Conservation (phyloP, 2,888 invertebrate genomes). For the Anodontia alba region DNA sequence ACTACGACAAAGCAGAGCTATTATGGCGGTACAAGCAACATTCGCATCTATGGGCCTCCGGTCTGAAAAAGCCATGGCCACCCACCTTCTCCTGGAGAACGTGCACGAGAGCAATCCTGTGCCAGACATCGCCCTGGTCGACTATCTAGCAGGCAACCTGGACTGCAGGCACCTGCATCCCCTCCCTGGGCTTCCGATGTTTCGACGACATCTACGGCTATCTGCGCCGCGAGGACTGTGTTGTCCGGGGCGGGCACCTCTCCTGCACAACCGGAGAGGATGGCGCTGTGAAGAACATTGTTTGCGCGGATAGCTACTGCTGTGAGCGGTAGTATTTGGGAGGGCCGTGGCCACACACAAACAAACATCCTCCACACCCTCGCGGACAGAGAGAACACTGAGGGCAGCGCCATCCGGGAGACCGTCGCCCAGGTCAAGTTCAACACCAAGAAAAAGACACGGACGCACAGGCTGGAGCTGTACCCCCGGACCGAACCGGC, state of each 20-base stretch:
- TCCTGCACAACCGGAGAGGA: slow-evolving; percentile 6
- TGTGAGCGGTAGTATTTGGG: slow-evolving; percentile 4
- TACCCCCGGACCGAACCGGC: neutral
- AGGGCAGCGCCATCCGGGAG: slow-evolving; percentile 8
- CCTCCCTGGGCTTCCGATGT: no score
- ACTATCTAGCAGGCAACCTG: slow-evolving; percentile 15
- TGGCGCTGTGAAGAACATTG: neutral
- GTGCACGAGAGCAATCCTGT: no score
- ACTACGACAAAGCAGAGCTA: no score
- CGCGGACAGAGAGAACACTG: neutral
- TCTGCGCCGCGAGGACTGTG: slow-evolving; percentile 10
- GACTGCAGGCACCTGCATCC: slow-evolving; percentile 14
- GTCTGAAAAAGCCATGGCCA: no score
- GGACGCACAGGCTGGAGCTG: neutral
- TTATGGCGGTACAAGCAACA: no score
- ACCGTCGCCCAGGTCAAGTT: neutral
- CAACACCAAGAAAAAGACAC: slow-evolving; percentile 1
- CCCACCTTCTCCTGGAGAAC: no score
- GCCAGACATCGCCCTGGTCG: no score
- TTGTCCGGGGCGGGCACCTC: neutral
- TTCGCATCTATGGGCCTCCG: no score
- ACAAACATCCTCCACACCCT: slow-evolving; percentile 27
- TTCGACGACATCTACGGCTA: neutral
- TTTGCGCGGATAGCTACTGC: neutral
- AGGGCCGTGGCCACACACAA: slow-evolving; percentile 17